Conservation (phyloP, 1,140 invertebrate genomes). For the Steinernema feltiae region DNA sequence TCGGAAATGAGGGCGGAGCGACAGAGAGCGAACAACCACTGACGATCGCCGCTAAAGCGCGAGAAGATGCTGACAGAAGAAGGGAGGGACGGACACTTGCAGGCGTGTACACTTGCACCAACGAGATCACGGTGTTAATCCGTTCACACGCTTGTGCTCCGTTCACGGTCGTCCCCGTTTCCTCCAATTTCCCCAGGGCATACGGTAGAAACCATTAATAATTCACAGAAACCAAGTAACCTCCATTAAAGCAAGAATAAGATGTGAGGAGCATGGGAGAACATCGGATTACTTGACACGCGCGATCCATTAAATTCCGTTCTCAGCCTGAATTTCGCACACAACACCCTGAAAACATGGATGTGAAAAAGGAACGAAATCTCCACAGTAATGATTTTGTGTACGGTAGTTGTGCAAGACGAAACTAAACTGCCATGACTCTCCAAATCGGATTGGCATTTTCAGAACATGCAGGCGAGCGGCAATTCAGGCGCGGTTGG, state of each 20-base stretch:
- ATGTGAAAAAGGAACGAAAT: too few relatives aligned
- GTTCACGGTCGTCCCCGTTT: not conserved
- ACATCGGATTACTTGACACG: not conserved
- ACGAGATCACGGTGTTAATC: not conserved
- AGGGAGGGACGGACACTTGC: constrained; percentile 1
- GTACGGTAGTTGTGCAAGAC: too few relatives aligned
- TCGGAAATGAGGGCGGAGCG: not conserved
- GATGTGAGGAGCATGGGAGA: not conserved
- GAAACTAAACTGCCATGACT: too few relatives aligned
- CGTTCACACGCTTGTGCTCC: not conserved
- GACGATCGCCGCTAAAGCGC: not conserved
- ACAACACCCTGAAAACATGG: too few relatives aligned
- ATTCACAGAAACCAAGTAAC: not conserved
- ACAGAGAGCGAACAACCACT: not conserved
- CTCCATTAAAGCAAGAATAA: not conserved
- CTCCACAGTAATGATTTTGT: too few relatives aligned
- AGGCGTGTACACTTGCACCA: constrained; percentile 11
- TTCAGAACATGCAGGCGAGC: too few relatives aligned
- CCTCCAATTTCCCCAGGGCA: not conserved
- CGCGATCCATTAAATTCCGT: too few relatives aligned
- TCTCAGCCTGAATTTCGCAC: too few relatives aligned
- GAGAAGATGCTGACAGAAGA: constrained; percentile 8
- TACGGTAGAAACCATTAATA: not conserved
- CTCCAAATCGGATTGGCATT: too few relatives aligned
- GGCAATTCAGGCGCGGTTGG: too few relatives aligned